Percentiles rank a stretch among this genome's conserved stretches.
Evolutionary conservation across 2,113 vertebrate species (phyloP).

Genomic region (Pachycephala philippinensis): DNA sequence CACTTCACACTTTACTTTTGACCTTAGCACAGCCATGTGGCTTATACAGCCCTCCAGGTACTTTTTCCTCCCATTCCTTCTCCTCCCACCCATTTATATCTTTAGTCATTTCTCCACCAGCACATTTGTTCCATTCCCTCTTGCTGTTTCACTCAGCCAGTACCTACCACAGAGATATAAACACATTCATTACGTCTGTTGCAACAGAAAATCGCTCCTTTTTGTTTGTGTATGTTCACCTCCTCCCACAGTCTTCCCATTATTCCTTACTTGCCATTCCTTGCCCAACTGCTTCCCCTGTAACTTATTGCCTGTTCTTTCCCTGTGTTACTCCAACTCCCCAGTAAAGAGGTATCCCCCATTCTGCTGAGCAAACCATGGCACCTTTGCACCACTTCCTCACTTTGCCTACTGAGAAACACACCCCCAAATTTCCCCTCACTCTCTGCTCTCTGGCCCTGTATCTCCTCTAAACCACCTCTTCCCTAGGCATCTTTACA

Average conservation of each 20-base stretch:
- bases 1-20: slow-evolving; percentile 5
- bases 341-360: background rate
- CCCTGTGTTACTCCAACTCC: background rate
- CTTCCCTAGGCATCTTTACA: background rate
- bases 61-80: background rate
- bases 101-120: background rate
- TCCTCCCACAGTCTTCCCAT: background rate
- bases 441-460: background rate
- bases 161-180: background rate
- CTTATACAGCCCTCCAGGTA: background rate
- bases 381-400: background rate
- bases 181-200: background rate
- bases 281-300: background rate
- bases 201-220: background rate
- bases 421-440: background rate
- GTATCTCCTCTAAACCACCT: background rate
- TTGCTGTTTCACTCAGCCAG: background rate
- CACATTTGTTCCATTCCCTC: background rate
- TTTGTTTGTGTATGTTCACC: background rate
- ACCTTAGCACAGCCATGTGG: background rate
- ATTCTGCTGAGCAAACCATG: background rate
- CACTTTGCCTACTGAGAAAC: background rate
- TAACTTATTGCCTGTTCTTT: background rate
- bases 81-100: background rate
- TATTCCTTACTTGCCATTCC: background rate